A percentile compares a stretch with the other conserved stretches of the same genome.
phyloP scores from a whole-genome alignment of 2,797 vertebrate species.

The Gorsachius magnificus region DNA sequence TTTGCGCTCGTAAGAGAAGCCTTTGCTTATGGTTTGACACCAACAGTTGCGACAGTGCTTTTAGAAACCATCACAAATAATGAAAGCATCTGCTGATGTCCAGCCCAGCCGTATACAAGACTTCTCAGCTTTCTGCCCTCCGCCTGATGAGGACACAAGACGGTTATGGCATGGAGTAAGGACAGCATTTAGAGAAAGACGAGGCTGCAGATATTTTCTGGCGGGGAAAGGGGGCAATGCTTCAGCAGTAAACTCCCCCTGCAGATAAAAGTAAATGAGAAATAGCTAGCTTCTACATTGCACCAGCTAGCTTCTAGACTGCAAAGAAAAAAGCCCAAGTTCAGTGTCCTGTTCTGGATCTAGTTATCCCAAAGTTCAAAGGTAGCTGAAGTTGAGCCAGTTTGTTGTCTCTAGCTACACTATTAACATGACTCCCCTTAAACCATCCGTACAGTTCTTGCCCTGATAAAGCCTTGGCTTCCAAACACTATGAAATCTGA shows the following conservation, averaged over 20 bases:
- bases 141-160: background rate
- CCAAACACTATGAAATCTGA: background rate
- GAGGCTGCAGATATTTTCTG: background rate
- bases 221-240: background rate
- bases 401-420: background rate
- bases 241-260: background rate
- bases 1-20: background rate
- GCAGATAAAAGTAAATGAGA: background rate
- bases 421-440: background rate
- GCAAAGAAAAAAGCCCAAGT: background rate
- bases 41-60: background rate
- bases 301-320: background rate
- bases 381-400: background rate
- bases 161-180: background rate
- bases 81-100: background rate
- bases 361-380: background rate
- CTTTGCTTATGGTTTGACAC: background rate
- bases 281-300: background rate
- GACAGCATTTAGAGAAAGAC: background rate
- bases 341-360: background rate
- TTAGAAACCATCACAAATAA: background rate
- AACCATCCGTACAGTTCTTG: background rate
- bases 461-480: background rate
- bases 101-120: background rate
- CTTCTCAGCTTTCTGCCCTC: background rate